Evolutionary conservation across 2,113 vertebrate species (phyloP).

Genomic region (Lagopus leucura): DNA sequence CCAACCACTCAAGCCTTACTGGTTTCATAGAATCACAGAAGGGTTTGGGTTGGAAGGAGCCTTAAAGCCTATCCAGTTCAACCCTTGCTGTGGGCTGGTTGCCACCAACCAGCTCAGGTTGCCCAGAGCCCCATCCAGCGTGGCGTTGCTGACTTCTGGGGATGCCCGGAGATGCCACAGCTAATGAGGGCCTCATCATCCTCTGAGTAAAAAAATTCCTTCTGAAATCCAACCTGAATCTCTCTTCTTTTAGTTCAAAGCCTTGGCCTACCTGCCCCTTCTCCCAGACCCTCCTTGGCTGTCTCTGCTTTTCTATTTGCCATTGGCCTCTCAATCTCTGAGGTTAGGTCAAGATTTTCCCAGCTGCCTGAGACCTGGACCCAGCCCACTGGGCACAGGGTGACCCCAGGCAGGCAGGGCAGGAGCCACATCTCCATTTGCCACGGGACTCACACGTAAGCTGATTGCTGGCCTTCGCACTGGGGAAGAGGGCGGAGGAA

Average conservation of each 20-base stretch:
- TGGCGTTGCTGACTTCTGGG: no score
- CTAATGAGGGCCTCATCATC: not conserved
- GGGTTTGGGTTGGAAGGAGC: not conserved
- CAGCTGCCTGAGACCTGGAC: not conserved
- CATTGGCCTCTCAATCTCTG: rapidly evolving
- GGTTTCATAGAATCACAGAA: not conserved
- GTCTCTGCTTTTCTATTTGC: not conserved
- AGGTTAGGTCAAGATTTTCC: not conserved
- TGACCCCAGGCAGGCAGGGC: not conserved
- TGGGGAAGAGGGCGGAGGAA: not conserved
- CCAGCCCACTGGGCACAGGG: rapidly evolving
- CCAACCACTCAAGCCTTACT: not conserved
- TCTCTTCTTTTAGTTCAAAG: no score
- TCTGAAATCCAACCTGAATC: not conserved
- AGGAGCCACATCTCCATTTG: rapidly evolving
- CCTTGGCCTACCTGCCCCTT: not conserved
- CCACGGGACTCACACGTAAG: not conserved
- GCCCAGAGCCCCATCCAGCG: no score
- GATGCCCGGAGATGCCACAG: not conserved
- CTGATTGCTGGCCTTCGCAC: not conserved
- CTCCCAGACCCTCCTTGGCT: not conserved
- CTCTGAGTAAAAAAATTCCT: not conserved
- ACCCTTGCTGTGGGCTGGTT: not conserved
- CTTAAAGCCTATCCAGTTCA: not conserved
- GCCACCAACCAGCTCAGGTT: not conserved